phyloP scores from a whole-genome alignment of 2,113 vertebrate genomes.

The Cyprinodon tularosa region DNA sequence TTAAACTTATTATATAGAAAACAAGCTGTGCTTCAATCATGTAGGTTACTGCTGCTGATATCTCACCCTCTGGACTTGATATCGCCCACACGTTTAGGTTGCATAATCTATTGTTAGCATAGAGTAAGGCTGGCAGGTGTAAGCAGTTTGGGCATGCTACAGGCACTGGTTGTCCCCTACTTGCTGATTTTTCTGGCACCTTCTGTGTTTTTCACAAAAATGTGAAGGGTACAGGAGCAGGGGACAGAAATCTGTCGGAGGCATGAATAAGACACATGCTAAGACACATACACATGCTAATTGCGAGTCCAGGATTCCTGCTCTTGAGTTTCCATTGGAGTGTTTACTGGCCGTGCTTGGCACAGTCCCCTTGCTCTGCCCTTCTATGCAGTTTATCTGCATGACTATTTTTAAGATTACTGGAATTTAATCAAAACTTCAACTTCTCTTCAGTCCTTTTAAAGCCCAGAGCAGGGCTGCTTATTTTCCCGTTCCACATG shows the following conservation, averaged over 20 bases:
- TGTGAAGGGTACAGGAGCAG: slow-evolving; percentile 57
- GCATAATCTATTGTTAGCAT: neutral
- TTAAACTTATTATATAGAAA: neutral
- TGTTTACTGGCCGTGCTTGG: slow-evolving; percentile 63
- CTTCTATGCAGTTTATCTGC: slow-evolving; percentile 64
- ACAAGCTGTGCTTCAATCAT: neutral
- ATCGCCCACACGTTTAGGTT: neutral
- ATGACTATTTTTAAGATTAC: slow-evolving; percentile 76
- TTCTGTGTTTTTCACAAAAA: slow-evolving; percentile 49
- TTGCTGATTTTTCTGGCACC: slow-evolving; percentile 42
- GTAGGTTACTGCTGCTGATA: neutral
- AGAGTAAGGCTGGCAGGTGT: neutral
- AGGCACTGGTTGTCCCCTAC: slow-evolving; percentile 7
- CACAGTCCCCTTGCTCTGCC: slow-evolving; percentile 51
- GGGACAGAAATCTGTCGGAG: slow-evolving; percentile 69
- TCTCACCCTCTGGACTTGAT: neutral
- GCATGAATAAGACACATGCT: slow-evolving; percentile 42
- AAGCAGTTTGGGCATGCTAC: neutral
- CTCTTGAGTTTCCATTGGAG: slow-evolving; percentile 54
- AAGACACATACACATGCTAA: slow-evolving; percentile 60
- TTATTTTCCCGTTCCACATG: slow-evolving; percentile 68
- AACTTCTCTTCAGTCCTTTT: slow-evolving; percentile 69
- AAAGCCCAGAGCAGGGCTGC: slow-evolving; percentile 61
- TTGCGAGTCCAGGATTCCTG: slow-evolving; percentile 63
- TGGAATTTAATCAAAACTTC: slow-evolving; percentile 80